A percentile compares a stretch with the other conserved stretches of the same genome.
Evolutionary conservation across 2,888 invertebrate genomes (phyloP).

Genomic region (Pristionchus entomophagus): DNA sequence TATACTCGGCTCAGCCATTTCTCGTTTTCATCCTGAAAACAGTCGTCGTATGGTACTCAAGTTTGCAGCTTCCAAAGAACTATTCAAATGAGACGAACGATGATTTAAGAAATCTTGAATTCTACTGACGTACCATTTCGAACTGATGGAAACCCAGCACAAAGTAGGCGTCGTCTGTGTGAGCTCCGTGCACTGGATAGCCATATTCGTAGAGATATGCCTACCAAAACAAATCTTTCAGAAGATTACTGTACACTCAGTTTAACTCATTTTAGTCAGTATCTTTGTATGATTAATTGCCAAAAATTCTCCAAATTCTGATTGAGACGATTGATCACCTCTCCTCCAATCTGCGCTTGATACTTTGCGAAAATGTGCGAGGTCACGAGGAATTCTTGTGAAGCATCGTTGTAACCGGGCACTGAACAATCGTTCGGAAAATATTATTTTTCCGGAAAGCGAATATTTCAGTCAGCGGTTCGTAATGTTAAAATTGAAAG

Average conservation of each 20-base stretch:
- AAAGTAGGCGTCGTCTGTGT: not conserved
- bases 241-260: not conserved
- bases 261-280: too few relatives aligned
- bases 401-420: not conserved
- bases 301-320: too few relatives aligned
- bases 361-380: not conserved
- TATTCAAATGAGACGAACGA: too few relatives aligned
- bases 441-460: too few relatives aligned
- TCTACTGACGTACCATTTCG: not conserved
- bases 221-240: not conserved
- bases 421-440: too few relatives aligned
- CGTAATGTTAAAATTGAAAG: too few relatives aligned
- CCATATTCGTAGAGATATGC: constrained; percentile 34
- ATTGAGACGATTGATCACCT: not conserved
- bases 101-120: too few relatives aligned
- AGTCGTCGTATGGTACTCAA: too few relatives aligned
- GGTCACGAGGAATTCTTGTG: not conserved
- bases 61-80: too few relatives aligned
- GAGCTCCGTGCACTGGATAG: constrained; percentile 19
- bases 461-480: too few relatives aligned
- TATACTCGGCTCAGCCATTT: not conserved
- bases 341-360: not conserved
- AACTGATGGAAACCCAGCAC: not conserved
- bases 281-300: too few relatives aligned
- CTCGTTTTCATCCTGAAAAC: constrained; percentile 4